These are phyloP conservation scores for Torymus aiolomorphi DNA, from an alignment of 2,888 invertebrate genomes.

Conservation along the genomic window DNA sequence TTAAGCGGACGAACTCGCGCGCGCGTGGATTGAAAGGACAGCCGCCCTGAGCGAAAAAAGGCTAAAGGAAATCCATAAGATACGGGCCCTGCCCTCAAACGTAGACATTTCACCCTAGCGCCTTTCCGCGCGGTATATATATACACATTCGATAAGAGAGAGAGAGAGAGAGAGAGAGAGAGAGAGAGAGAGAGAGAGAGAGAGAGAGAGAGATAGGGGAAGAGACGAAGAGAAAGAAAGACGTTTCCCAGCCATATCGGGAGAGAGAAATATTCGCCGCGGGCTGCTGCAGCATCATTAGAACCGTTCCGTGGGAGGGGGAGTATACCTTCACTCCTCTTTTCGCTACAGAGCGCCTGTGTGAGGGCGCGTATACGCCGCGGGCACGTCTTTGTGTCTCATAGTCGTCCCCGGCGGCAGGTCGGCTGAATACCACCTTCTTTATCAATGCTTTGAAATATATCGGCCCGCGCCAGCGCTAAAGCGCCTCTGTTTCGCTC, in stretches of 20 bases:
- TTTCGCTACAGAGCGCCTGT: too few species aligned
- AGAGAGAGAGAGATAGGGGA: not conserved
- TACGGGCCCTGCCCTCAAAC: too few species aligned
- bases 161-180: constrained; percentile 2
- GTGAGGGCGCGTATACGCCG: constrained; percentile 26
- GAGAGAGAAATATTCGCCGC: constrained; percentile 66
- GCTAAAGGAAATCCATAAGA: too few species aligned
- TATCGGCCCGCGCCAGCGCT: constrained; percentile 37
- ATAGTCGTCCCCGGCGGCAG: constrained; percentile 27
- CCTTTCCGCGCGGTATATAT: too few species aligned
- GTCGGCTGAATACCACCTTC: constrained; percentile 58
- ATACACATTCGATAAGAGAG: constrained; percentile 1
- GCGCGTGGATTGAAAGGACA: not conserved
- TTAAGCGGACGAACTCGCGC: not conserved
- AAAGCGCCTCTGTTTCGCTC: not conserved
- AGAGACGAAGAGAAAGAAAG: not conserved
- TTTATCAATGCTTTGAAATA: constrained; percentile 67
- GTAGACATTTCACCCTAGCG: too few species aligned
- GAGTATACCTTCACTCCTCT: too few species aligned
- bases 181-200: constrained; percentile 4
- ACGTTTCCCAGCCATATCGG: too few species aligned
- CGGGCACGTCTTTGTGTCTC: constrained; percentile 24
- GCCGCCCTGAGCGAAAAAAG: too few species aligned
- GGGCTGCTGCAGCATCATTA: constrained; percentile 70
- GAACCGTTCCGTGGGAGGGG: constrained; percentile 61